Evolutionary conservation across 2,888 invertebrate genomes (phyloP), one percentile per base, ranked within the genome.

Genomic region (Pantelozetes paolii): DNA sequence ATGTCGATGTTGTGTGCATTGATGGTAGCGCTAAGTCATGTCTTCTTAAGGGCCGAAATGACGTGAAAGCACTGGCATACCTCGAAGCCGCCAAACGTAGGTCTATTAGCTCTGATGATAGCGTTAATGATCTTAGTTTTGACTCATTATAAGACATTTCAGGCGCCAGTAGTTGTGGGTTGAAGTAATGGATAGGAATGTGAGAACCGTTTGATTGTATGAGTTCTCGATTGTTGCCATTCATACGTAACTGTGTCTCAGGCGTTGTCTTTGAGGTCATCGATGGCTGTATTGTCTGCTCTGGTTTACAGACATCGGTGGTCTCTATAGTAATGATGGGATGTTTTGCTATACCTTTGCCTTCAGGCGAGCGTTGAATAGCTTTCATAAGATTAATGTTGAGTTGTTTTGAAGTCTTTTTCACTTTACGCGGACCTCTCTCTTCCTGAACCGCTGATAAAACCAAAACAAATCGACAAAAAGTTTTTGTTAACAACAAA

Each of bases 371-470:
- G 5, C 57, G 62, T 30, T 64, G 62, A 36, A 64, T 64, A 36
- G 20, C 36, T 64, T 36, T 64, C 20, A 64, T 69, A 3, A 69
- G 36, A 11, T 69, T 42, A 40, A 28, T 26, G 20, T 45, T 45
- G 26, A 69, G 15, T 42, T 42, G 23, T 42, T 26, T 64, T 36
- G 28, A 15, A 3, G 32, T 32, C 28, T 59, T 32, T 15, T 77
- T 79, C 28, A 76, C 78, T 77, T 86, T 87, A 74, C 91, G 83
- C 0, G 92, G 92, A 0, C 92, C 92, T 73, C 92, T 85, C 81
- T 92, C 92, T 81, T 90, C 89, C 83, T 92, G 92, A 0, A 92
- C 92, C 23, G 92, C 91, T 90, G 45, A 23, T 18, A 26, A 28
- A 30, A 30, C 30, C 15, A 64, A 2, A 28, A 36, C 9, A 64